A percentile compares a stretch with the other conserved stretches of the same genome.
Evolutionary conservation across 2,888 invertebrate genomes (phyloP).

Genomic region (Drosophila conformis): DNA sequence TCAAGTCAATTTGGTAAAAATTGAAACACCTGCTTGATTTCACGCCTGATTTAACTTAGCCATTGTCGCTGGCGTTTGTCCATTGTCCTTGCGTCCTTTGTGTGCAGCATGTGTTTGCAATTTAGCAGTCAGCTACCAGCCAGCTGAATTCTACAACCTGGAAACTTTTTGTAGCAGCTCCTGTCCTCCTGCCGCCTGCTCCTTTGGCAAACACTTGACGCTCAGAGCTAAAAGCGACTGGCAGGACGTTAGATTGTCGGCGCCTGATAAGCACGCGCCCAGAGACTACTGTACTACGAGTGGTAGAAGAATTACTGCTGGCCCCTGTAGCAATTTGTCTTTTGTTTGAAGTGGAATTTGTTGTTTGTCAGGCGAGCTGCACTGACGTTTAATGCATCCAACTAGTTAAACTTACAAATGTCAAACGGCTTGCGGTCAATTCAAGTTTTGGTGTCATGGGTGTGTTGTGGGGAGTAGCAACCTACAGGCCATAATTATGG

Average conservation of each 20-base stretch:
- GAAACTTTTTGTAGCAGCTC: constrained; percentile 20
- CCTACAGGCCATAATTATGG: constrained; percentile 63
- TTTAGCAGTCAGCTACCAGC: constrained; percentile 73
- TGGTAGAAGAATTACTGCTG: constrained; percentile 22
- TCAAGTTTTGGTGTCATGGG: constrained; percentile 8
- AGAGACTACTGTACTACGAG: constrained; percentile 7
- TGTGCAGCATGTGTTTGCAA: constrained; percentile 78
- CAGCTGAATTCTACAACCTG: constrained; percentile 69
- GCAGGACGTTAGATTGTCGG: constrained; percentile 57
- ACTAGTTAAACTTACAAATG: constrained; percentile 56
- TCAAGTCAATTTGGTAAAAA: constrained; percentile 79
- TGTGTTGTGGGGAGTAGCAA: not conserved
- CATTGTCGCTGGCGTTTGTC: constrained; percentile 64
- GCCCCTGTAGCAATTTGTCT: constrained; percentile 74
- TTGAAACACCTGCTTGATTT: constrained; percentile 81
- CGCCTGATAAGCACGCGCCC: constrained; percentile 46
- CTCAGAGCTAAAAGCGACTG: constrained; percentile 44
- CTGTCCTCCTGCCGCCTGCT: constrained; percentile 26
- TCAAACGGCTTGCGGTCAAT: constrained; percentile 38
- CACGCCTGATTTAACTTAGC: constrained; percentile 81
- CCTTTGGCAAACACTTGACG: constrained; percentile 74
- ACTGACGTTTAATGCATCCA: constrained; percentile 62
- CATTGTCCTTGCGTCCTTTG: constrained; percentile 26
- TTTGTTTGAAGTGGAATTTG: constrained; percentile 80
- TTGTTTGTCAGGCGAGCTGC: constrained; percentile 65